Percentiles rank a stretch among this genome's conserved stretches.
phyloP scores from a whole-genome alignment of 2,113 vertebrate genomes.

The Paratilapia polleni region DNA sequence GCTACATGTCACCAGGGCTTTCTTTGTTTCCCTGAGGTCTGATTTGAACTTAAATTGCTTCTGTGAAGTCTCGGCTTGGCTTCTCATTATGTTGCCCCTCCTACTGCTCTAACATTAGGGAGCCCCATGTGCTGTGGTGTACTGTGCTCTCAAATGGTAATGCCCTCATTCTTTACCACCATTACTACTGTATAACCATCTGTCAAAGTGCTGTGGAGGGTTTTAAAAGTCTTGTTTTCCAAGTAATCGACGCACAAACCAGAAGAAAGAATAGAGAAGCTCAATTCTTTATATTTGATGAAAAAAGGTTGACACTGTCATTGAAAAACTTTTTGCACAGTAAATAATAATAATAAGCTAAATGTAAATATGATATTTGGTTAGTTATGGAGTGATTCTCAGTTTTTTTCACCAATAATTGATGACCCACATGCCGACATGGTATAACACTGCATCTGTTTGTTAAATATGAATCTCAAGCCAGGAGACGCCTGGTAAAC shows the following conservation, averaged over 20 bases:
- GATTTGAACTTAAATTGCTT: constrained; percentile 76
- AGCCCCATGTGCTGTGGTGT: constrained; percentile 26
- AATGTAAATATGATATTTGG: neutral
- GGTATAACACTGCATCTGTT: neutral
- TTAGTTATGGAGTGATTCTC: too few species aligned
- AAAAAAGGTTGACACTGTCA: too few species aligned
- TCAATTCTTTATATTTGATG: neutral
- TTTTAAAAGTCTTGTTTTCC: constrained; percentile 31
- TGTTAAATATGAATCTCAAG: neutral
- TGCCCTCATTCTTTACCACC: constrained; percentile 43
- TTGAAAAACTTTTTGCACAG: neutral
- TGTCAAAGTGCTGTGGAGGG: constrained; percentile 28
- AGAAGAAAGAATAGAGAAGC: neutral
- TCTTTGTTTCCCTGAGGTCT: constrained; percentile 65
- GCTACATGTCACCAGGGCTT: constrained; percentile 63
- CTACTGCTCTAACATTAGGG: constrained; percentile 60
- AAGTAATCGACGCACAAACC: constrained; percentile 1
- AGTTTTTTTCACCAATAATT: accelerated
- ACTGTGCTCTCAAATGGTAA: constrained; percentile 44
- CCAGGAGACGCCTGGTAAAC: neutral
- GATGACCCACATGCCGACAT: neutral
- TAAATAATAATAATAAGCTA: neutral
- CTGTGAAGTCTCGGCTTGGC: constrained; percentile 55
- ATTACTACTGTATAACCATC: constrained; percentile 21
- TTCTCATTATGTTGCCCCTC: constrained; percentile 66